These are phyloP conservation scores for Elephantulus edwardii DNA, from an alignment of 2,113 vertebrate species.

Conservation along the genomic window DNA sequence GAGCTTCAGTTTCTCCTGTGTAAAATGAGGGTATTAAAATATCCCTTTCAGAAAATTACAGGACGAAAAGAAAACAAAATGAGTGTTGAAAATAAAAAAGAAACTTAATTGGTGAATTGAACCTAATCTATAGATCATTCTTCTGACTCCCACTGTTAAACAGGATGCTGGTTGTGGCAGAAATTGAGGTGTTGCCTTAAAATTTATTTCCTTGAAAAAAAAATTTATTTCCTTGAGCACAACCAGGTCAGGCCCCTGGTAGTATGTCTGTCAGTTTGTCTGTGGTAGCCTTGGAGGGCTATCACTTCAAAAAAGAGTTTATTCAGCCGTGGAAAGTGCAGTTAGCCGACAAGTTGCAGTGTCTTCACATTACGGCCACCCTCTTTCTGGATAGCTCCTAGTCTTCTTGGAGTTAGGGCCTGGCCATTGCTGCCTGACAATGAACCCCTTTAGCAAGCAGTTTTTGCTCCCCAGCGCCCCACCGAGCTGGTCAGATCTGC, in stretches of 20 bases:
- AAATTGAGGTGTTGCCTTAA: background rate
- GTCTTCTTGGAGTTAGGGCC: background rate
- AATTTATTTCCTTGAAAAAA: background rate
- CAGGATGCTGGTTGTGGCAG: background rate
- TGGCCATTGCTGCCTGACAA: background rate
- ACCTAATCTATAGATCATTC: background rate
- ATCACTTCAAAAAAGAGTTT: background rate
- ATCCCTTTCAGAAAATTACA: background rate
- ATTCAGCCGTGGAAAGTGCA: background rate
- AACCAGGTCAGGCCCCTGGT: too few species aligned
- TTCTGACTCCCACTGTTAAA: background rate
- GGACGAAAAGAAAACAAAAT: background rate
- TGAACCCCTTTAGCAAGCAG: background rate
- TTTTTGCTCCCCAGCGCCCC: background rate
- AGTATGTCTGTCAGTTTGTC: too few species aligned
- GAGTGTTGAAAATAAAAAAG: background rate
- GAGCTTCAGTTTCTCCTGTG: background rate
- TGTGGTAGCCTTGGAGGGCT: background rate
- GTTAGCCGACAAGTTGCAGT: background rate
- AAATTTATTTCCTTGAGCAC: too few species aligned
- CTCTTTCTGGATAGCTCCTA: background rate
- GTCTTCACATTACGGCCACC: background rate
- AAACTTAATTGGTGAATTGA: slow-evolving; percentile 6
- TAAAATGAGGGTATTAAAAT: background rate
- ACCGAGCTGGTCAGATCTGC: background rate